Percentiles rank a stretch among this genome's conserved stretches.
Evolutionary conservation across 2,888 invertebrate species (phyloP).

Genomic region (Capitulum mitella): DNA sequence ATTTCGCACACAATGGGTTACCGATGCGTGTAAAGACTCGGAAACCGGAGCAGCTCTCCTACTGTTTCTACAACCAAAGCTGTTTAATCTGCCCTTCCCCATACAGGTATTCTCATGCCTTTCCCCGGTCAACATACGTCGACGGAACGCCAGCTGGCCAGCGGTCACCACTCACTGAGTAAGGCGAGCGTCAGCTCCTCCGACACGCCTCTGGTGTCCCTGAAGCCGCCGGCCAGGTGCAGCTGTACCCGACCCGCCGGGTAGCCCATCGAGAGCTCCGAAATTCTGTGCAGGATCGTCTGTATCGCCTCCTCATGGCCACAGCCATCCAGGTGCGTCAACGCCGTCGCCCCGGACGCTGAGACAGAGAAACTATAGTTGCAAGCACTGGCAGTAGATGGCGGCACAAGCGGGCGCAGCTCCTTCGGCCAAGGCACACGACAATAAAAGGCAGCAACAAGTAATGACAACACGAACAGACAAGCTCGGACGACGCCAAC

Average conservation of each 20-base stretch:
- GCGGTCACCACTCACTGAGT: constrained; percentile 62
- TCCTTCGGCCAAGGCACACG: no score
- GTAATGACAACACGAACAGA: no score
- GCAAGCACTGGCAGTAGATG: not conserved
- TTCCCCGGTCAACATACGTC: no score
- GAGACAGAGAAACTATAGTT: not conserved
- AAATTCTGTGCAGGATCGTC: constrained; percentile 75
- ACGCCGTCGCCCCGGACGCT: constrained; percentile 35
- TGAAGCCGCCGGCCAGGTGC: constrained; percentile 84
- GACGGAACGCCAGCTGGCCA: not conserved
- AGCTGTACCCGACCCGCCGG: constrained; percentile 68
- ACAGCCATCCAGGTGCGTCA: constrained; percentile 54
- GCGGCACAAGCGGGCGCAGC: no score
- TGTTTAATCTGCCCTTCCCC: no score
- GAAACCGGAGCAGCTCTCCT: no score
- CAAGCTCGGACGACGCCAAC: no score
- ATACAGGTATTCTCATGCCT: no score
- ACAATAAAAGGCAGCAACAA: no score
- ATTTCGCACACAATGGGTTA: no score
- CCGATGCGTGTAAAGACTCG: no score
- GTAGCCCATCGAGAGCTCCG: constrained; percentile 74
- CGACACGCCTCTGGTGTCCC: constrained; percentile 75
- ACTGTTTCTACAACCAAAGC: no score
- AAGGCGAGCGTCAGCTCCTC: constrained; percentile 83
- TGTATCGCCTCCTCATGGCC: constrained; percentile 76